These are phyloP conservation scores for Hyles vespertilio DNA, from an alignment of 1,140 invertebrate species.

Conservation along the genomic window DNA sequence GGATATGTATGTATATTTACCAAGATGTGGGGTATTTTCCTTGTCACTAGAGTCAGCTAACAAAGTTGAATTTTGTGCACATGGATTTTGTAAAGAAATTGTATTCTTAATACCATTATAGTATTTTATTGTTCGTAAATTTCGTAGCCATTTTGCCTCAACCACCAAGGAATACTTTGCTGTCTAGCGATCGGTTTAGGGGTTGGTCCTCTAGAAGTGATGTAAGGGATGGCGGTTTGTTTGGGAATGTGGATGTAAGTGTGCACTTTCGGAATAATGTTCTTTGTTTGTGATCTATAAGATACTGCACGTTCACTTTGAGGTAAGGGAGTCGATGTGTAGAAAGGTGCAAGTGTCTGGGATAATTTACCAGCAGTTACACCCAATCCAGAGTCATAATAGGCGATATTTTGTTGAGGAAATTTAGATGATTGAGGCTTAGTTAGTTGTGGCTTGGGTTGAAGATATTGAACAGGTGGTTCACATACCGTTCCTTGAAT, in stretches of 20 bases:
- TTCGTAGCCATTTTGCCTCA: constrained; percentile 20
- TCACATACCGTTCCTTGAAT: constrained; percentile 85
- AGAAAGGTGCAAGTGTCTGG: not conserved
- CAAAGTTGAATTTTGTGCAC: too few species aligned
- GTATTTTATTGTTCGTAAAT: constrained; percentile 19
- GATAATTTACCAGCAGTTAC: not conserved
- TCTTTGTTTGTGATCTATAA: constrained; percentile 9
- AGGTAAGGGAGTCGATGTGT: constrained; percentile 5
- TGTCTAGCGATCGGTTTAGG: not conserved
- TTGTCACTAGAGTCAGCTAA: too few species aligned
- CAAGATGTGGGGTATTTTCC: too few species aligned
- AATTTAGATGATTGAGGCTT: constrained; percentile 3
- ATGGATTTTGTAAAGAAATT: not conserved
- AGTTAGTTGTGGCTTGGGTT: not conserved
- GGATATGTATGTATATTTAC: too few species aligned
- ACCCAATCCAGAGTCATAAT: constrained; percentile 5
- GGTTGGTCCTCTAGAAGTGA: not conserved
- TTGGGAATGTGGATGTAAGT: constrained; percentile 17
- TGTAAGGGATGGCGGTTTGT: constrained; percentile 14
- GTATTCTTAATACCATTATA: not conserved
- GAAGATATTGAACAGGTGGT: constrained; percentile 12
- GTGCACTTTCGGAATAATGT: constrained; percentile 10
- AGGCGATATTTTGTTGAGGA: constrained; percentile 5
- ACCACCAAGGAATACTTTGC: constrained; percentile 27
- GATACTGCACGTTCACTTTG: not conserved